Percentiles rank a stretch among this genome's conserved stretches.
phyloP scores from a whole-genome alignment of 2,113 vertebrate genomes.

The Siphamia tubifer region DNA sequence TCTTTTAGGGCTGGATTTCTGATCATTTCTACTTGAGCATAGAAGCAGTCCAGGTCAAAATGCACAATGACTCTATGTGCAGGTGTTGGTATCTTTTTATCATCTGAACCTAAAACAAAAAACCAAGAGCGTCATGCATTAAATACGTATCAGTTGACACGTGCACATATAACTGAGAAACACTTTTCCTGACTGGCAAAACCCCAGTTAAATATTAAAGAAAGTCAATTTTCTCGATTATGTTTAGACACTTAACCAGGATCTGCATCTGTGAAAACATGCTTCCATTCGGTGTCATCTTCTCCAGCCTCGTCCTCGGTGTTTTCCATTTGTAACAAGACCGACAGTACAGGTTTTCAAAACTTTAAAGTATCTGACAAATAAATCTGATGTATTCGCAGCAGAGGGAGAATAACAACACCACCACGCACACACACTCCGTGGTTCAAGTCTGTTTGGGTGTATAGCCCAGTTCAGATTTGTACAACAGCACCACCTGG shows the following conservation, averaged over 20 bases:
- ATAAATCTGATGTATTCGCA: neutral
- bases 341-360: neutral
- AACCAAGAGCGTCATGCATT: neutral
- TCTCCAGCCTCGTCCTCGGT: constrained; percentile 56
- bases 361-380: neutral
- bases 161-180: neutral
- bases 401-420: too few relatives aligned
- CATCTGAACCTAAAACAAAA: constrained; percentile 30
- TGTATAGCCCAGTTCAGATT: neutral
- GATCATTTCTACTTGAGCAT: constrained; percentile 94
- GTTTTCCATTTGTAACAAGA: constrained; percentile 28
- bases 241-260: constrained; percentile 35
- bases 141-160: neutral
- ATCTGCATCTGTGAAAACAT: constrained; percentile 20
- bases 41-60: constrained; percentile 92
- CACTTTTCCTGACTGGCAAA: neutral
- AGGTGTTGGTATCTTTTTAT: neutral
- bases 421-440: neutral
- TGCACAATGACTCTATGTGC: constrained; percentile 82
- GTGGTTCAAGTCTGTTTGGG: too few relatives aligned
- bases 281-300: constrained; percentile 66
- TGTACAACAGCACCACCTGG: constrained; percentile 12
- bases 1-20: constrained; percentile 83
- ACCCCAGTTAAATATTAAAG: neutral
- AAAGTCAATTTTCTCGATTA: neutral